These are phyloP conservation scores for Calameuta pallipes DNA, from an alignment of 2,888 invertebrate genomes.

Conservation along the genomic window DNA sequence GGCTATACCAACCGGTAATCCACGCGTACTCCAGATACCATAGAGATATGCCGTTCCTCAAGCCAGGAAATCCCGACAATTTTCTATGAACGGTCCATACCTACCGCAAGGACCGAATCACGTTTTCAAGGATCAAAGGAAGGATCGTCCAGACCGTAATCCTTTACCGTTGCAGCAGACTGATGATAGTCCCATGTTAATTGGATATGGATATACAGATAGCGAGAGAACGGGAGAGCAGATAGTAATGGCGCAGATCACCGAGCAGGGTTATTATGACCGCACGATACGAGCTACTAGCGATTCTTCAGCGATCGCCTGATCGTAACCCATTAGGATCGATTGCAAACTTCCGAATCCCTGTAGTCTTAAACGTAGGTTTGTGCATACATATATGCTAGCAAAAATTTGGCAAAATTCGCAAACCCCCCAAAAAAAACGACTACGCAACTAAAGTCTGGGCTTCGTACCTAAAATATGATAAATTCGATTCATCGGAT, in stretches of 20 bases:
- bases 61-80: background rate
- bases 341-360: slow-evolving; percentile 3
- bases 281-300: slow-evolving; percentile 16
- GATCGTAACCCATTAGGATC: slow-evolving; percentile 22
- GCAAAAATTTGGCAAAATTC: background rate
- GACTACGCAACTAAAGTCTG: background rate
- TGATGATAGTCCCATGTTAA: slow-evolving; percentile 21
- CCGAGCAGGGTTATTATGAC: slow-evolving; percentile 15
- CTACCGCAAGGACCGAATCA: background rate
- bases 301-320: slow-evolving; percentile 20
- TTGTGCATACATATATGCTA: background rate
- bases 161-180: slow-evolving; percentile 23
- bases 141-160: slow-evolving; percentile 15
- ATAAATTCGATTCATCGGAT: background rate
- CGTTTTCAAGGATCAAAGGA: slow-evolving; percentile 2
- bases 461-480: background rate
- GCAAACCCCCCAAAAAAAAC: background rate
- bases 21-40: background rate
- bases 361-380: slow-evolving; percentile 10
- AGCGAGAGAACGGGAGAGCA: slow-evolving; percentile 15
- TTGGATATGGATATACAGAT: slow-evolving; percentile 14
- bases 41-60: background rate
- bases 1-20: background rate
- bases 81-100: background rate
- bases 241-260: slow-evolving; percentile 20